Evolutionary conservation across 2,113 vertebrate species (phyloP).

Genomic region (Embiotoca jacksoni): DNA sequence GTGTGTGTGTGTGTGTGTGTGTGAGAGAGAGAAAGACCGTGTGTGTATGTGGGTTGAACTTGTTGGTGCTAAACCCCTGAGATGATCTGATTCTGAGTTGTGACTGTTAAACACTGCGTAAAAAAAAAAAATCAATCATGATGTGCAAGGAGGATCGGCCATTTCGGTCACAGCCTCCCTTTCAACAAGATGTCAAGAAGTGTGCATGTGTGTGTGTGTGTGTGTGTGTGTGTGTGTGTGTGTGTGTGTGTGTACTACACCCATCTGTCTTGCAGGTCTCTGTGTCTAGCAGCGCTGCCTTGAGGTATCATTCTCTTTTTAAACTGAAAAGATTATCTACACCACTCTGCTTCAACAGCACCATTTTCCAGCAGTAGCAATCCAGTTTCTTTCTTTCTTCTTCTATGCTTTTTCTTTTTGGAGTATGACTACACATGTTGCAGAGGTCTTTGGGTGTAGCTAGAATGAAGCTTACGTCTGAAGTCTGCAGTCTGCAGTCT

Average conservation of each 20-base stretch:
- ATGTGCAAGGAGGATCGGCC: slow-evolving; percentile 41
- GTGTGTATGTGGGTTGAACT: slow-evolving; percentile 20
- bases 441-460: slow-evolving; percentile 8
- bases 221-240: slow-evolving; percentile 36
- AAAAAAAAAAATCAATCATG: slow-evolving; percentile 63
- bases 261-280: slow-evolving; percentile 61
- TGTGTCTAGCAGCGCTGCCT: slow-evolving; percentile 29
- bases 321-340: slow-evolving; percentile 30
- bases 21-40: neutral
- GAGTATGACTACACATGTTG: neutral
- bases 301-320: slow-evolving; percentile 42
- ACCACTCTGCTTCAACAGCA: slow-evolving; percentile 1
- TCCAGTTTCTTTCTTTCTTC: neutral
- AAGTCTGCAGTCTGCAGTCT: slow-evolving; percentile 12
- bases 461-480: slow-evolving; percentile 3
- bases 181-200: slow-evolving; percentile 17
- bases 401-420: neutral
- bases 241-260: slow-evolving; percentile 21
- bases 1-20: neutral
- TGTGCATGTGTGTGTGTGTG: slow-evolving; percentile 32
- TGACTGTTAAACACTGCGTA: slow-evolving; percentile 44
- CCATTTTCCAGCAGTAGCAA: slow-evolving; percentile 22
- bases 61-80: slow-evolving; percentile 32
- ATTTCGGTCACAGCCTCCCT: slow-evolving; percentile 25
- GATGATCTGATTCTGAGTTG: slow-evolving; percentile 34